A percentile compares a stretch with the other conserved stretches of the same genome.
Evolutionary conservation across 2,797 vertebrate species (phyloP).

Genomic region (Acestrorhynchus altus): DNA sequence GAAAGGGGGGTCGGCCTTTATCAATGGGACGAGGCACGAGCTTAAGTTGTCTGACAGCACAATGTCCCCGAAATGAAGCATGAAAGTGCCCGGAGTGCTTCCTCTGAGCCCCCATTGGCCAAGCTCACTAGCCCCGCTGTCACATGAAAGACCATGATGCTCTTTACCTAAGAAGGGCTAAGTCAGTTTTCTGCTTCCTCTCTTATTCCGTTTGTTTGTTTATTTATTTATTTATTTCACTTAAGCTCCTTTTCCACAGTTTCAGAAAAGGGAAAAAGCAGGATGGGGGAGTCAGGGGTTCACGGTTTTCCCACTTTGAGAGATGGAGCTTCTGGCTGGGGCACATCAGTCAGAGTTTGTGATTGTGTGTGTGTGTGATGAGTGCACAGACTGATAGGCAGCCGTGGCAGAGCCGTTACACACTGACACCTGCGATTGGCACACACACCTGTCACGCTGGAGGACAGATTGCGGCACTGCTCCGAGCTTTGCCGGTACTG

Average conservation of each 20-base stretch:
- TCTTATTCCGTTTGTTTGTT: conserved; percentile 47
- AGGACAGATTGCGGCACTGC: conserved; percentile 21
- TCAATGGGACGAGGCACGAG: conserved; percentile 47
- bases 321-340: conserved; percentile 55
- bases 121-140: conserved; percentile 47
- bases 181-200: conserved; percentile 48
- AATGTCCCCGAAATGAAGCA: conserved; percentile 58
- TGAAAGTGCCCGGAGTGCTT: conserved; percentile 53
- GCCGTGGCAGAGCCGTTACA: conserved; percentile 48
- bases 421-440: conserved; percentile 63
- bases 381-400: conserved; percentile 64
- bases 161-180: conserved; percentile 57
- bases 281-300: conserved; percentile 20
- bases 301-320: conserved; percentile 56
- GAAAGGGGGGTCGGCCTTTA: conserved; percentile 55
- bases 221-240: conserved; percentile 65
- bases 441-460: conserved; percentile 62
- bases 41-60: conserved; percentile 65
- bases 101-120: conserved; percentile 50
- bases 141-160: conserved; percentile 59
- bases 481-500: conserved; percentile 3
- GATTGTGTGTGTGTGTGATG: conserved; percentile 6
- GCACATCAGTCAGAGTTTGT: conserved; percentile 57
- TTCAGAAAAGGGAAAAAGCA: conserved; percentile 62
- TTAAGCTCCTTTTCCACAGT: conserved; percentile 66